Conservation (phyloP, 2,888 invertebrate genomes). For the Drosophila lacicola region DNA sequence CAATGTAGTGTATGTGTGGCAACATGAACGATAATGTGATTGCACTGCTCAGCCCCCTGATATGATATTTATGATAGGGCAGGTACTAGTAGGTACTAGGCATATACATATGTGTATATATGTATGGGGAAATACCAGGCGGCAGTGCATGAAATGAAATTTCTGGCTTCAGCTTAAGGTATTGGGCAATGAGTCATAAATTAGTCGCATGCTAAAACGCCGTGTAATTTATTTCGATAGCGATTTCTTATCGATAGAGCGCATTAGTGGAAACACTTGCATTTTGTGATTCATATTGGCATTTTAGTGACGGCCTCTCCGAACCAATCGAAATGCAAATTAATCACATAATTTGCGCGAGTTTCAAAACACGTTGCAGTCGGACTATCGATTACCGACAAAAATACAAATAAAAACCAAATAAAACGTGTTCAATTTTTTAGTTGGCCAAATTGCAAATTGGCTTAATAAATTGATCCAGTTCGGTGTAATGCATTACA, state of each 20-base stretch:
- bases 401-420: slow-evolving; percentile 22
- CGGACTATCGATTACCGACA: slow-evolving; percentile 41
- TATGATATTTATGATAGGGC: slow-evolving; percentile 59
- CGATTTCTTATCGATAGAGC: slow-evolving; percentile 4
- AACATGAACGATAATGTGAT: slow-evolving; percentile 55
- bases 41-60: slow-evolving; percentile 44
- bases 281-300: slow-evolving; percentile 34
- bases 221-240: slow-evolving; percentile 16
- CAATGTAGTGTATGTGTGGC: slow-evolving; percentile 41
- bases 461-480: slow-evolving; percentile 74
- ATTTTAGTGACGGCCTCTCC: slow-evolving; percentile 40
- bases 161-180: neutral
- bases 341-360: slow-evolving; percentile 71
- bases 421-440: slow-evolving; percentile 56
- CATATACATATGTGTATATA: neutral
- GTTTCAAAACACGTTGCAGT: slow-evolving; percentile 51
- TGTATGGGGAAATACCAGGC: slow-evolving; percentile 41
- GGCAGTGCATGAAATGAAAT: slow-evolving; percentile 32
- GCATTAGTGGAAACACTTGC: slow-evolving; percentile 31
- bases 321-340: slow-evolving; percentile 52
- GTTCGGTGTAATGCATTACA: slow-evolving; percentile 51
- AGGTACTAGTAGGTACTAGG: slow-evolving; percentile 5
- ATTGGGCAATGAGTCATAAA: slow-evolving; percentile 49
- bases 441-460: slow-evolving; percentile 52
- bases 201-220: slow-evolving; percentile 10